phyloP scores from a whole-genome alignment of 2,888 invertebrate species.

The Sphecodes monilicornis region DNA sequence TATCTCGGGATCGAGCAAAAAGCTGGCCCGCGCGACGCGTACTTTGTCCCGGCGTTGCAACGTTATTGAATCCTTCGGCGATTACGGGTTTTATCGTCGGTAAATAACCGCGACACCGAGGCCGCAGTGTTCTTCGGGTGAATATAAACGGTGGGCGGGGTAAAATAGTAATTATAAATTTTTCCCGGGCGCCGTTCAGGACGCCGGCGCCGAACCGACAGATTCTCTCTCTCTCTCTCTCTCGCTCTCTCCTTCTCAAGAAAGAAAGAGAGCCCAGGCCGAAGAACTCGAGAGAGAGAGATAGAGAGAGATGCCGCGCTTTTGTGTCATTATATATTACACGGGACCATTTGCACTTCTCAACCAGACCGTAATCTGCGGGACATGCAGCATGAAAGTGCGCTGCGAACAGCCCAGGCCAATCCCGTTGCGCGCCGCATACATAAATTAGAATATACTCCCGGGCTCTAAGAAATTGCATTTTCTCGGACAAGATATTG shows the following conservation, averaged over 20 bases:
- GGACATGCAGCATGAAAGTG: conserved; percentile 47
- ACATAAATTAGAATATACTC: conserved; percentile 61
- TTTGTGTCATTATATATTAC: conserved; percentile 54
- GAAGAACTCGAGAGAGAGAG: conserved; percentile 18
- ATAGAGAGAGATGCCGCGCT: conserved; percentile 42
- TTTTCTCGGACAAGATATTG: conserved; percentile 43
- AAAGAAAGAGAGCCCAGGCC: conserved; percentile 15
- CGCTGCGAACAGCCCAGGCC: conserved; percentile 29
- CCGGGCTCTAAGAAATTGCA: conserved; percentile 38
- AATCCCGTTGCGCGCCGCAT: conserved; percentile 54
- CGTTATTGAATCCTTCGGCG: conserved; percentile 33
- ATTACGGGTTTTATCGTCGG: conserved; percentile 38
- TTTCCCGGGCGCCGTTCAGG: conserved; percentile 38
- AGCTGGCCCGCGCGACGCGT: not conserved
- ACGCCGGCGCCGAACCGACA: conserved; percentile 37
- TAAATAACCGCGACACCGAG: conserved; percentile 50
- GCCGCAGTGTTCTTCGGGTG: not conserved
- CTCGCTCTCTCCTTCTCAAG: not conserved
- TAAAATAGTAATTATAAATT: conserved; percentile 58
- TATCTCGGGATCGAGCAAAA: not conserved
- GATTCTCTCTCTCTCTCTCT: not conserved
- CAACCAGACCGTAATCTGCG: conserved; percentile 52
- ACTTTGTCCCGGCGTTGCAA: conserved; percentile 6
- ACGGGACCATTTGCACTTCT: conserved; percentile 52
- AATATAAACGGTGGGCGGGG: conserved; percentile 16